A percentile compares a stretch with the other conserved stretches of the same genome.
Conservation (phyloP, 1,140 invertebrate species). For the Lepidurus packardi region DNA sequence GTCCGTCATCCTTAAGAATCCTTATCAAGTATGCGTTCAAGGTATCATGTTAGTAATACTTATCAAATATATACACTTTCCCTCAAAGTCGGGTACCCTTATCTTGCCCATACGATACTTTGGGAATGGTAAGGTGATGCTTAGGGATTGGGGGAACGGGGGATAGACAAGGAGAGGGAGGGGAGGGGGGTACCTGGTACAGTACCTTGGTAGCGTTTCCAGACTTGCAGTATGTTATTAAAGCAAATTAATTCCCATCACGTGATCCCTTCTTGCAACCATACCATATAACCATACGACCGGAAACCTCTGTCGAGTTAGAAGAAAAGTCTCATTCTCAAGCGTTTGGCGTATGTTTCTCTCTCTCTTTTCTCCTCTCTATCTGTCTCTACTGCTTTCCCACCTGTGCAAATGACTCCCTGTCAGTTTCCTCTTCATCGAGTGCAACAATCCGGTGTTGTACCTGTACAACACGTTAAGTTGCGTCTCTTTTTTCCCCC, state of each 20-base stretch:
- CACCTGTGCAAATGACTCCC: neutral
- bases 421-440: constrained; percentile 7
- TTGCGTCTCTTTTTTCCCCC: no score
- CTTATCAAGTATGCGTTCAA: no score
- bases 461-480: no score
- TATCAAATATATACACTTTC: no score
- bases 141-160: no score
- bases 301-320: neutral
- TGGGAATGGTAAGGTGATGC: no score
- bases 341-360: neutral
- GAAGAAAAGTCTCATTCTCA: neutral
- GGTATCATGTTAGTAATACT: no score
- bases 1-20: no score
- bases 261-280: constrained; percentile 1
- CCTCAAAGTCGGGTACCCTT: no score
- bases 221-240: neutral
- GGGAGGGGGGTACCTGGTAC: neutral
- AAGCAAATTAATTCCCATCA: constrained; percentile 1
- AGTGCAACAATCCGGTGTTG: neutral
- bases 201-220: neutral
- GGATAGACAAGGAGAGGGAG: neutral
- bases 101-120: no score
- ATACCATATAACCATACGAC: neutral
- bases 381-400: no score
- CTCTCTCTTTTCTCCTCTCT: neutral